phyloP scores from a whole-genome alignment of 2,888 invertebrate genomes.

The Cistogaster globosa region DNA sequence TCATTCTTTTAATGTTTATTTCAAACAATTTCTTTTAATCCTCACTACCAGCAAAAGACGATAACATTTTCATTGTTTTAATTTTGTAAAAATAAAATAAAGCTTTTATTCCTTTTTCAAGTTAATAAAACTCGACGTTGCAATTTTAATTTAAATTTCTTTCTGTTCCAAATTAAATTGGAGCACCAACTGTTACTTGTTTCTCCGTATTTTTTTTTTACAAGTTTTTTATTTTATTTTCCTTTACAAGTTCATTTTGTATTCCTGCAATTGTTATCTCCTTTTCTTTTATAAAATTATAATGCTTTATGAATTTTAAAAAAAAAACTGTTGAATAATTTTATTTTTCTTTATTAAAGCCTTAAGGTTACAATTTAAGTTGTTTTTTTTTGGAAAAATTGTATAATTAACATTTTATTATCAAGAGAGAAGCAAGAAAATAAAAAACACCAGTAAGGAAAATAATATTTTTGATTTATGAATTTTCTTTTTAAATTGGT shows the following conservation, averaged over 20 bases:
- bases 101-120: not conserved
- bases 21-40: no score
- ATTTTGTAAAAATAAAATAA: not conserved
- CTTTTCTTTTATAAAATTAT: not conserved
- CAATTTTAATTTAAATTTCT: not conserved
- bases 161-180: not conserved
- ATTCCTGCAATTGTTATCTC: not conserved
- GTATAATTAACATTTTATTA: constrained; percentile 35
- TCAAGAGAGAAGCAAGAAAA: not conserved
- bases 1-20: no score
- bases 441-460: not conserved
- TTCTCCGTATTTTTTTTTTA: no score
- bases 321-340: not conserved
- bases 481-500: not conserved
- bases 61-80: not conserved
- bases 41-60: no score
- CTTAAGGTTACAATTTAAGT: not conserved
- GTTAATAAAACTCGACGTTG: not conserved
- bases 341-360: not conserved
- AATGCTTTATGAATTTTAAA: not conserved
- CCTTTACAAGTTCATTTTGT: no score
- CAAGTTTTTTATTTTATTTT: no score
- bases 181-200: not conserved
- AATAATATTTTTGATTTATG: not conserved
- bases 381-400: constrained; percentile 18